A percentile compares a stretch with the other conserved stretches of the same genome.
Evolutionary conservation across 2,113 vertebrate species (phyloP).

Genomic region (Loxodonta africana): DNA sequence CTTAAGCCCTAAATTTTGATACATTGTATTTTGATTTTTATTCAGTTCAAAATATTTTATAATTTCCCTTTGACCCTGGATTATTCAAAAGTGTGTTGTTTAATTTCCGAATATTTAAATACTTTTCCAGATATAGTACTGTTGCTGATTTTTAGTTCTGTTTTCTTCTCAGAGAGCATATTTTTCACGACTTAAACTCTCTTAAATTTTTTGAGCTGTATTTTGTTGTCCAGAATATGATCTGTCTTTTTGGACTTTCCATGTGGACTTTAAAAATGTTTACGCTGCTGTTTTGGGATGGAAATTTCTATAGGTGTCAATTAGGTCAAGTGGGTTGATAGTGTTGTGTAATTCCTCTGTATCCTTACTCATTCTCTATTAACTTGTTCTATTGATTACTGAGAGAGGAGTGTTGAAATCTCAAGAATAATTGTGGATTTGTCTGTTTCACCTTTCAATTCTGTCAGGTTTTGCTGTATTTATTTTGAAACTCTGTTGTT

Average conservation of each 20-base stretch:
- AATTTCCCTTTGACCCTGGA: neutral
- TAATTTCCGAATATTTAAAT: neutral
- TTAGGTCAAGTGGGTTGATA: neutral
- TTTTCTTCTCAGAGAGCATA: neutral
- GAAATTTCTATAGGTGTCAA: neutral
- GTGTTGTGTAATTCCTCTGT: neutral
- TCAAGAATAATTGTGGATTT: neutral
- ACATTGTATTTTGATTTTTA: neutral
- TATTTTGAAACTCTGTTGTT: neutral
- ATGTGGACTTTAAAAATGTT: neutral
- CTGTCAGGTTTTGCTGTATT: neutral
- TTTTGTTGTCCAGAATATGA: neutral
- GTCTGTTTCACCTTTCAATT: neutral
- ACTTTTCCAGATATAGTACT: neutral
- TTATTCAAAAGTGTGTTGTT: neutral
- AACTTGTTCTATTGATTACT: neutral
- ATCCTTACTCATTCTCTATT: neutral
- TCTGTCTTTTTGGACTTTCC: neutral
- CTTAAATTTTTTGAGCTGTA: neutral
- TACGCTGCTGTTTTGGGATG: neutral
- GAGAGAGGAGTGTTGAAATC: neutral
- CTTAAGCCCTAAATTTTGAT: neutral
- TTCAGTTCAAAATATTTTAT: neutral
- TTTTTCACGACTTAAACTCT: neutral
- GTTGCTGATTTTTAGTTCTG: neutral